Evolutionary conservation across 35 echinoderm and acorn worm genomes (phyloP), one percentile per base, ranked within the genome.

Genomic region (Ophioderma brevispina): DNA sequence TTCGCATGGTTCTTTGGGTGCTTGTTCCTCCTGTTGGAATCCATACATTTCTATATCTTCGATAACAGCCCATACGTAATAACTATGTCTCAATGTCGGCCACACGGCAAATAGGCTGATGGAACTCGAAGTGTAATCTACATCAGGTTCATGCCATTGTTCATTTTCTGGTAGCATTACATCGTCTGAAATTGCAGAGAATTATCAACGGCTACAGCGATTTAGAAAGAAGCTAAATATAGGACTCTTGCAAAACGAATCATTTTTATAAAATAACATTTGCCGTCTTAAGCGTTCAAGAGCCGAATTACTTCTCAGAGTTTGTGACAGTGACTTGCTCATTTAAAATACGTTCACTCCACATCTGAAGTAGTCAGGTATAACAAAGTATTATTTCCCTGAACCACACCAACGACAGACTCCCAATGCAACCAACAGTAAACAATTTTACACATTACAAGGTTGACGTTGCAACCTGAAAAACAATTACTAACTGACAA

Each of bases 81-180:
- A 14, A 82, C 50, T 1, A 75, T 91, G 55, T 21, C 89, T 78
- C 31, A 91, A 41, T 14, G 80, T 50, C 18, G 89, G 89, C 89
- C 89, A 91, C 30, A 91, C 89, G 13, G 89, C 89, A 0, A 33
- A 39, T 76, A 91, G n/a, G 0, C 11, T 18, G 13, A 5, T 36
- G 4, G 52, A 46, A 25, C 31, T 64, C 0, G 32, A 21, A n/a
- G 55, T 84, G 33, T 91, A 91, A 31, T 91, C 81, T 32, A 38
- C 81, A 37, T 91, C 89, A 3, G 0, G 6, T 76, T 91, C 40
- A 0, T 36, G 15, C 89, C 89, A 91, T 17, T 21, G 6, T 0
- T 55, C 52, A 70, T 91, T 91, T 40, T 76, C 32, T 41, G 63
- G 78, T 21, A 91, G 35, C 13, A 28, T 8, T 18, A 91, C 56